Base-by-base conservation (phyloP, 2,888 invertebrate genomes). In the Macrosoma leucophasiata region DNA sequence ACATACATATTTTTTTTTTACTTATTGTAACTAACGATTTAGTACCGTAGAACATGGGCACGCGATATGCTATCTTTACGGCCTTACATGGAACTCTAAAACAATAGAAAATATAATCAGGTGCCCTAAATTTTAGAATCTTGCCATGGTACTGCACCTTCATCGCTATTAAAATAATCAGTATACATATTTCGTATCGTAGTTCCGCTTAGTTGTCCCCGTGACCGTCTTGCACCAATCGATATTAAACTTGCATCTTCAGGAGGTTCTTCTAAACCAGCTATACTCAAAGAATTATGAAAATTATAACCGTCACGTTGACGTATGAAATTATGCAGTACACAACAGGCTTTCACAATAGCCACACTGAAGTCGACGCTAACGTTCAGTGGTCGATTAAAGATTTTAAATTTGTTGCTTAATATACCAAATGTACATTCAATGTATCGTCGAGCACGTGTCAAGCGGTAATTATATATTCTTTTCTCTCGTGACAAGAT, bases 301-400 rank as follows among this genome's bases (percentile, higher is more conserved):
- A 35, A 35, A 10, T 29, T 41, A 29, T 29, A 29, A 19, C 18
- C 17, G 11, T 30, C 30, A 15, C 30, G 30, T 15, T 30, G 23
- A 22, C 30, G 22, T 30, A 30, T 23, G 15, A 22, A 30, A 23
- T 30, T 30, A 15, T 30, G 30, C 14, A 30, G 15, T 14, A 30
- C 31, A 24, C 31, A 31, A 31, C 31, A 31, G 11, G 24, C 31
- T 31, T 31, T 31, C 9, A 29, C 21, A 20, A 29, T 20, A 21
- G 13, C 29, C 13, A 29, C 29, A 29, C 21, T 21, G 14, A 29
- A 29, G 13, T 29, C 29, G 3, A 13, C 25, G 27, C 21, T 33
- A 14, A 48, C 46, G 35, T 43, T 33, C 22, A 49, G 25, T 20
- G 44, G 46, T 22, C 41, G 34, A 24, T 49, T 37, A 28, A 44